Conservation (phyloP, 2,113 vertebrate genomes). For the Brachirus orientalis region DNA sequence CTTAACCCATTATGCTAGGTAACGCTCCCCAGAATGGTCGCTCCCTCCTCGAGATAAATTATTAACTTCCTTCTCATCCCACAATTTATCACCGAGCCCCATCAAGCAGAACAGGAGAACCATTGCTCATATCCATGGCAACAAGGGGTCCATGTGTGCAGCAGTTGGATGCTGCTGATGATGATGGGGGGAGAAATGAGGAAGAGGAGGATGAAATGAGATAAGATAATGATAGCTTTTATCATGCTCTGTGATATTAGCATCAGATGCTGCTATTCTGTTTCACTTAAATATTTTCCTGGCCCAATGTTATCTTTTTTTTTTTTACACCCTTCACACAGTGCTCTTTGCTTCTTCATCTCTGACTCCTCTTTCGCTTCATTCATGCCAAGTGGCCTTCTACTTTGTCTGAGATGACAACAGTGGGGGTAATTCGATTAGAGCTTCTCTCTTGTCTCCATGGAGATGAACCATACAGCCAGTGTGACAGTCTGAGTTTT, state of each 20-base stretch:
- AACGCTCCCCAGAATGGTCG: slow-evolving; percentile 68
- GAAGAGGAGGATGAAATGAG: slow-evolving; percentile 51
- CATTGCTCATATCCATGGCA: slow-evolving; percentile 75
- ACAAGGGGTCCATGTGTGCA: slow-evolving; percentile 76
- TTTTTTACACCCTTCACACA: slow-evolving; percentile 14
- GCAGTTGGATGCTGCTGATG: slow-evolving; percentile 69
- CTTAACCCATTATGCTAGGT: slow-evolving; percentile 82
- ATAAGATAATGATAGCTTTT: slow-evolving; percentile 67
- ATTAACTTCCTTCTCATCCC: slow-evolving; percentile 80
- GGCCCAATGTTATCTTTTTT: slow-evolving; percentile 12
- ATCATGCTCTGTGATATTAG: slow-evolving; percentile 46
- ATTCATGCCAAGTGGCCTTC: slow-evolving; percentile 48
- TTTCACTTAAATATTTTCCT: slow-evolving; percentile 31
- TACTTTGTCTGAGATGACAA: slow-evolving; percentile 65
- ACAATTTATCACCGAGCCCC: slow-evolving; percentile 77
- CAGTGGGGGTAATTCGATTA: slow-evolving; percentile 78
- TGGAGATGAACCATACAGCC: slow-evolving; percentile 80
- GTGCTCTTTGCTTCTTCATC: slow-evolving; percentile 21
- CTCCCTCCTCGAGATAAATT: slow-evolving; percentile 79
- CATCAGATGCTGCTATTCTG: slow-evolving; percentile 25
- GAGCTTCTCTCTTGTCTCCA: slow-evolving; percentile 77
- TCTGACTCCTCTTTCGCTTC: slow-evolving; percentile 34
- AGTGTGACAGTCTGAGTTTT: slow-evolving; percentile 76
- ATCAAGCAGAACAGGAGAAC: slow-evolving; percentile 65
- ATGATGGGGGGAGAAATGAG: slow-evolving; percentile 57